Evolutionary conservation across 2,888 invertebrate species (phyloP).

Genomic region (Ischnus inquisitorius): DNA sequence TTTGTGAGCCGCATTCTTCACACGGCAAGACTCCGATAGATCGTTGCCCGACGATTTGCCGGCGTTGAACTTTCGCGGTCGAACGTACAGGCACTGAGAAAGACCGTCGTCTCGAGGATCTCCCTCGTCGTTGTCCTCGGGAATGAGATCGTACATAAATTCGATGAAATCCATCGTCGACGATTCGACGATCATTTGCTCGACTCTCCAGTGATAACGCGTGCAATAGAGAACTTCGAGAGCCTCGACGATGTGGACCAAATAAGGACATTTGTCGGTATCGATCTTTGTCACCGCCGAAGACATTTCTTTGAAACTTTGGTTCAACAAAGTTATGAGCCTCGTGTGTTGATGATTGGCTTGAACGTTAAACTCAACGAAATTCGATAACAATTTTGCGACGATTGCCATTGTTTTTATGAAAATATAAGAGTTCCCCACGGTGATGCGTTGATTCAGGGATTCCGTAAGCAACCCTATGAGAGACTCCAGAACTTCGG

Average conservation of each 20-base stretch:
- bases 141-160: slow-evolving; percentile 72
- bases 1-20: slow-evolving; percentile 75
- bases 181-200: slow-evolving; percentile 72
- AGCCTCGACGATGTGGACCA: slow-evolving; percentile 64
- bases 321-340: slow-evolving; percentile 2
- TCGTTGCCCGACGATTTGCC: background rate
- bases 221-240: slow-evolving; percentile 74
- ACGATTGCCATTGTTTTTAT: slow-evolving; percentile 76
- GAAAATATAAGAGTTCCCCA: slow-evolving; percentile 66
- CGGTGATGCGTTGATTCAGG: slow-evolving; percentile 47
- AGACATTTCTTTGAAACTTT: slow-evolving; percentile 26
- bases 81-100: slow-evolving; percentile 3
- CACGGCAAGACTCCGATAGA: slow-evolving; percentile 59
- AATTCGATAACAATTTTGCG: slow-evolving; percentile 76
- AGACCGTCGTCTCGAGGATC: slow-evolving; percentile 36
- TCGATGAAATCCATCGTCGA: slow-evolving; percentile 70
- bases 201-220: slow-evolving; percentile 71
- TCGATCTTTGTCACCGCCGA: background rate
- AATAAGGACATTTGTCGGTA: slow-evolving; percentile 33
- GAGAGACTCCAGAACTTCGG: slow-evolving; percentile 69
- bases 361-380: slow-evolving; percentile 73
- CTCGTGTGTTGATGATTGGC: background rate
- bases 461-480: slow-evolving; percentile 67
- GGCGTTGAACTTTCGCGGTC: background rate
- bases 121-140: slow-evolving; percentile 68